These are phyloP conservation scores for Rattus rattus DNA, from an alignment of 2,113 vertebrate genomes.

Conservation along the genomic window DNA sequence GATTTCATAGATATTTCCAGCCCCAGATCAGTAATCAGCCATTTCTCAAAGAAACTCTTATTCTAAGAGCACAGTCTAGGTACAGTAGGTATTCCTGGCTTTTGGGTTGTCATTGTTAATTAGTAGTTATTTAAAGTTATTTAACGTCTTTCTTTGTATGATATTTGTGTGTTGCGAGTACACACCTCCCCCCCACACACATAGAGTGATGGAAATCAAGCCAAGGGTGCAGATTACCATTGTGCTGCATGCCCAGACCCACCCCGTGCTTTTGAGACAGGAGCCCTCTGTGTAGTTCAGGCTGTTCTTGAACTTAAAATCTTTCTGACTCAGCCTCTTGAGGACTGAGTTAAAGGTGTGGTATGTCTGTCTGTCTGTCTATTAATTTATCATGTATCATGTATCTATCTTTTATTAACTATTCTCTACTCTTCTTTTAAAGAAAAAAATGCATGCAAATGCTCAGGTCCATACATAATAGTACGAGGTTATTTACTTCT, in stretches of 20 bases:
- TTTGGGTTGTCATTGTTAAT: neutral
- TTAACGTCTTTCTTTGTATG: neutral
- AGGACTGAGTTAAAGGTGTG: neutral
- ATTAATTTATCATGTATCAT: too few species aligned
- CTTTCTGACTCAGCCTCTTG: neutral
- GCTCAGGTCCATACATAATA: neutral
- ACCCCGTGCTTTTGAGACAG: neutral
- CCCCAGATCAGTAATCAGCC: neutral
- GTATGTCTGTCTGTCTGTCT: neutral
- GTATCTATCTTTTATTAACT: neutral
- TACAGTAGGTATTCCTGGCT: neutral
- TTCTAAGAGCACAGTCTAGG: neutral
- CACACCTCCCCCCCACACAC: too few species aligned
- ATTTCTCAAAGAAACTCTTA: neutral
- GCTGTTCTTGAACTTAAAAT: neutral
- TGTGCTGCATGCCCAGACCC: neutral
- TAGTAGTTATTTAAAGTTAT: neutral
- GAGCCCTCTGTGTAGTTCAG: neutral
- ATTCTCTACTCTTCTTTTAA: neutral
- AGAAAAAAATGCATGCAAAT: neutral
- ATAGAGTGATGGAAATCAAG: neutral
- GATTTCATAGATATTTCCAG: neutral
- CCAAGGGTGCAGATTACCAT: neutral
- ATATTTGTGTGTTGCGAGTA: neutral
- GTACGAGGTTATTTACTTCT: neutral